These are phyloP conservation scores for Papilio helenus DNA, from an alignment of 1,140 invertebrate genomes.

Conservation along the genomic window DNA sequence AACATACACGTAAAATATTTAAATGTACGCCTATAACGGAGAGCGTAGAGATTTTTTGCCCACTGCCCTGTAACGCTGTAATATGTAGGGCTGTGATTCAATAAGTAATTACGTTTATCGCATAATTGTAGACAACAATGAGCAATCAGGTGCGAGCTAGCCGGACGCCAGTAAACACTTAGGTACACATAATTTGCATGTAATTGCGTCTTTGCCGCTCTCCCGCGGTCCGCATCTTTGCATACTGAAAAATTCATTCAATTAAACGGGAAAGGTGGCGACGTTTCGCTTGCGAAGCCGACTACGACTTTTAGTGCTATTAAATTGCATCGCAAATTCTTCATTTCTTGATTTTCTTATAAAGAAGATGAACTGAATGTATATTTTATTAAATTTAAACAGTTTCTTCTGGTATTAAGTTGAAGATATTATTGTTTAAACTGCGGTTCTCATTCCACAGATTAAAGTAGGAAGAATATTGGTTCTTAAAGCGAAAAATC, in stretches of 20 bases:
- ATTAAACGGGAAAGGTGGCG: constrained; percentile 69
- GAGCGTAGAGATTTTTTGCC: not conserved
- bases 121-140: constrained; percentile 60
- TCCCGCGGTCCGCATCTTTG: constrained; percentile 71
- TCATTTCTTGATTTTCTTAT: constrained; percentile 12
- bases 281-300: constrained; percentile 66
- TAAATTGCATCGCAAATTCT: constrained; percentile 35
- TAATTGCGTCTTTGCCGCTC: constrained; percentile 73
- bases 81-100: not conserved
- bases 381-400: constrained; percentile 22
- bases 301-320: constrained; percentile 30
- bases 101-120: constrained; percentile 49
- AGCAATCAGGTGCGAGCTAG: constrained; percentile 53
- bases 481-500: not conserved
- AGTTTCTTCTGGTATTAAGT: not conserved
- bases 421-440: not conserved
- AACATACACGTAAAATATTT: not conserved
- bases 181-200: constrained; percentile 78
- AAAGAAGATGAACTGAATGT: not conserved
- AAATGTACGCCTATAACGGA: not conserved
- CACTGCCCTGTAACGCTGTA: not conserved
- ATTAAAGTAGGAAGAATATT: too few species aligned
- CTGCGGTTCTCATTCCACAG: not conserved
- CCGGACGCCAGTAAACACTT: constrained; percentile 58
- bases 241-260: constrained; percentile 78